These are phyloP conservation scores for Lasioglossum pauxillum DNA, from an alignment of 2,888 invertebrate genomes.

Conservation along the genomic window DNA sequence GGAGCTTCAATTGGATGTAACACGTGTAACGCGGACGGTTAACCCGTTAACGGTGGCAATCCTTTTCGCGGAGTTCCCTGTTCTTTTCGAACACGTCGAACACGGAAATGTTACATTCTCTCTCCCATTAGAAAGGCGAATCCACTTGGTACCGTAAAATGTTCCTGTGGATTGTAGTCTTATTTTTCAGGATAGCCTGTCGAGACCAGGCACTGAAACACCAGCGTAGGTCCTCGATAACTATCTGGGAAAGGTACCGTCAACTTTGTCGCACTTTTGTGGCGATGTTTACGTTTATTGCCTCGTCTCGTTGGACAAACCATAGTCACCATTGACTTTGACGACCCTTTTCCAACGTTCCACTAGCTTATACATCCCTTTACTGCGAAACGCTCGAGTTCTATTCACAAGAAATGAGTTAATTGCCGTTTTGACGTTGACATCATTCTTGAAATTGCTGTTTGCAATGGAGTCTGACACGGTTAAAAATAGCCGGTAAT, in stretches of 20 bases:
- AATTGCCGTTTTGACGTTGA: neutral
- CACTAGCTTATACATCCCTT: neutral
- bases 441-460: neutral
- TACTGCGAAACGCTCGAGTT: neutral
- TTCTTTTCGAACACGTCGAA: neutral
- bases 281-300: too few relatives aligned
- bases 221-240: too few relatives aligned
- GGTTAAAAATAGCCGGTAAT: too few relatives aligned
- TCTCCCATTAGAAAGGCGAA: neutral
- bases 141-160: too few relatives aligned
- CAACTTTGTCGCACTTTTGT: too few relatives aligned
- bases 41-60: neutral
- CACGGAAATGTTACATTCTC: neutral
- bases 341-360: neutral
- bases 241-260: too few relatives aligned
- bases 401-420: neutral
- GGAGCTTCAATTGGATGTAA: neutral
- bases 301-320: too few relatives aligned
- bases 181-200: too few relatives aligned
- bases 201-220: too few relatives aligned
- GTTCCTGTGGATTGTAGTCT: neutral
- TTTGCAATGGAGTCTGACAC: too few relatives aligned
- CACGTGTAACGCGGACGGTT: slow-evolving; percentile 5
- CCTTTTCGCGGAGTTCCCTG: neutral
- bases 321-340: neutral